phyloP scores from a whole-genome alignment of 2,797 vertebrate species.

The Tauraco hartlaubi region DNA sequence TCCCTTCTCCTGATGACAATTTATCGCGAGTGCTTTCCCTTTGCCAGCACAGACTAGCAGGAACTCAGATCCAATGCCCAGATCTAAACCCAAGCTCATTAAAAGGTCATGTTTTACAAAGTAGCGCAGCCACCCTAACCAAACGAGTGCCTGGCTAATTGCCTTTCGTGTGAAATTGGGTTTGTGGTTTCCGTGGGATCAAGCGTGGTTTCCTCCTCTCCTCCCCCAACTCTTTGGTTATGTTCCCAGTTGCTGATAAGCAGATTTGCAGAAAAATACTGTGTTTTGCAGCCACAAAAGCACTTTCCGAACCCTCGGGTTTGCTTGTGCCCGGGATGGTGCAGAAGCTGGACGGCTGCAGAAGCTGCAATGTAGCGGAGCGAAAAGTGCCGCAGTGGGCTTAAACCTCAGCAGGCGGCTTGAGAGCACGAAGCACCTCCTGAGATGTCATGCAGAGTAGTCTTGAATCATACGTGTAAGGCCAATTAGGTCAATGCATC shows the following conservation, averaged over 20 bases:
- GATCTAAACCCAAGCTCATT: background rate
- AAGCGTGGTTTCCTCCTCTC: background rate
- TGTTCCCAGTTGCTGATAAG: background rate
- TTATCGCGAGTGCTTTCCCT: background rate
- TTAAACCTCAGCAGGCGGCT: background rate
- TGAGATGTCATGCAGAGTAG: fast-evolving
- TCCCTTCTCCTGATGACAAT: background rate
- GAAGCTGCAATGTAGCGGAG: background rate
- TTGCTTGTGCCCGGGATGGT: fast-evolving
- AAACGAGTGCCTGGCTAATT: background rate
- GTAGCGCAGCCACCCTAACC: background rate
- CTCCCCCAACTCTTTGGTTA: background rate
- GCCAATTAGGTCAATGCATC: background rate
- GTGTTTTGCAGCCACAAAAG: fast-evolving
- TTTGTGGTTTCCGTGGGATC: background rate
- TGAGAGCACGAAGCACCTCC: background rate
- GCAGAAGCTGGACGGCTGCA: background rate
- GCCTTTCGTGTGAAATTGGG: background rate
- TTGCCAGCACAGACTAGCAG: background rate
- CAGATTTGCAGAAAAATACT: background rate
- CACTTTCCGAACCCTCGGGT: background rate
- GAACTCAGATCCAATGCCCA: background rate
- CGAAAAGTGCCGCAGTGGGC: background rate
- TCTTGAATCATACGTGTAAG: background rate
- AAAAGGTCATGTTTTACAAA: background rate